Evolutionary conservation across 30 jellyfish, hydroid and myxozoan genomes (phyloP).

Genomic region (Aurelia sp.): DNA sequence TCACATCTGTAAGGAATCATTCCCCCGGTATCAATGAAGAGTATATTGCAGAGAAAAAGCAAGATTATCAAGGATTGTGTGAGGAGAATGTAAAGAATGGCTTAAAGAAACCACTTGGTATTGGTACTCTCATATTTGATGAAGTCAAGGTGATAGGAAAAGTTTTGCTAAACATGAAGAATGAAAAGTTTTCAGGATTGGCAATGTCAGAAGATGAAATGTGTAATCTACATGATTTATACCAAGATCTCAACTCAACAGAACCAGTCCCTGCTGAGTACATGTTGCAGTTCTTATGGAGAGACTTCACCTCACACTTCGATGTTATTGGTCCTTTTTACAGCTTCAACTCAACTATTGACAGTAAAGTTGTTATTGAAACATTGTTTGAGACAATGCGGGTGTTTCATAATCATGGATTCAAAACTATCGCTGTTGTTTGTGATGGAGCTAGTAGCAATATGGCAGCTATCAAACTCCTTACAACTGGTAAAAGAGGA

Average conservation of each 20-base stretch:
- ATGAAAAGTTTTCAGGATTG: constrained; percentile 27
- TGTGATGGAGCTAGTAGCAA: constrained; percentile 48
- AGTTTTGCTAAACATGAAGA: constrained; percentile 39
- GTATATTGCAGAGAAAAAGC: constrained; percentile 31
- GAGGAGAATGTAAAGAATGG: constrained; percentile 34
- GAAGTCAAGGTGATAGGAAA: constrained; percentile 43
- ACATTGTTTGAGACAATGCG: no score
- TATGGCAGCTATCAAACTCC: constrained; percentile 37
- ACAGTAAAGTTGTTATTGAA: no score
- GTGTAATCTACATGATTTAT: constrained; percentile 31
- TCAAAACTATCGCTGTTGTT: no score
- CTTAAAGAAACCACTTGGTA: constrained; percentile 28
- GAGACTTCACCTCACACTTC: constrained; percentile 58
- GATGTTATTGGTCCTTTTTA: no score
- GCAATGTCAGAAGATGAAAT: constrained; percentile 54
- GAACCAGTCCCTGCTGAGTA: constrained; percentile 25
- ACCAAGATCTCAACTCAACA: constrained; percentile 6
- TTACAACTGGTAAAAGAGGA: constrained; percentile 5
- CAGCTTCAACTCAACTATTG: no score
- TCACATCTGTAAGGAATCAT: constrained; percentile 40
- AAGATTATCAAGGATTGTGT: constrained; percentile 4
- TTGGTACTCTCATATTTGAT: constrained; percentile 29
- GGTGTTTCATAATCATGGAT: no score
- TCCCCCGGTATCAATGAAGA: constrained; percentile 42
- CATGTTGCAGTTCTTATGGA: constrained; percentile 12